Evolutionary conservation across 2,888 invertebrate species (phyloP).

Genomic region (Acronicta leporina): DNA sequence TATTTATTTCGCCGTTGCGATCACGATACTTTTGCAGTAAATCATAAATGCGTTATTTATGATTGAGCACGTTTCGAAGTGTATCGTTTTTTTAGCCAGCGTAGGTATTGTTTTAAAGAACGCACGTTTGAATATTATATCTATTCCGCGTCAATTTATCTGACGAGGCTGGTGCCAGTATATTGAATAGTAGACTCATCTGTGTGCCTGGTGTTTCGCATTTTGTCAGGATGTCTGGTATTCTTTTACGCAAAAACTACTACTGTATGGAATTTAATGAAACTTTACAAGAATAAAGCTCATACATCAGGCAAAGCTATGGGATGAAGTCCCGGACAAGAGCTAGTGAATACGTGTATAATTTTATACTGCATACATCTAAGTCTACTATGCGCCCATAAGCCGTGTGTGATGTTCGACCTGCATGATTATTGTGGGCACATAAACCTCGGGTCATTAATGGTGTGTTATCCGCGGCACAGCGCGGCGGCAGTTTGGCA

Average conservation of each 20-base stretch:
- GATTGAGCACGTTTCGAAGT: slow-evolving; percentile 30
- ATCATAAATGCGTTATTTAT: slow-evolving; percentile 27
- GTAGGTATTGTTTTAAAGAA: slow-evolving; percentile 3
- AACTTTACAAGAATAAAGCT: too few species aligned
- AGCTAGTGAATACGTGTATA: not conserved
- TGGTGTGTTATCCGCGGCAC: slow-evolving; percentile 32
- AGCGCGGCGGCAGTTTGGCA: slow-evolving; percentile 58
- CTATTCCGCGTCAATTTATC: not conserved
- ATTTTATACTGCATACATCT: not conserved
- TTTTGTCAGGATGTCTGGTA: too few species aligned
- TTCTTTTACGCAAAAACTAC: too few species aligned
- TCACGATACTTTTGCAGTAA: slow-evolving; percentile 20
- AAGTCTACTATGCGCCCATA: slow-evolving; percentile 24
- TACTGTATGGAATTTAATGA: too few species aligned
- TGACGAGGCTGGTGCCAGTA: not conserved
- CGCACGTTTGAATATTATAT: not conserved
- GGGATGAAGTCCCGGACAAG: too few species aligned
- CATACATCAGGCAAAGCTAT: too few species aligned
- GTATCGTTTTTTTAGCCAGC: slow-evolving; percentile 6
- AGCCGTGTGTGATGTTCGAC: slow-evolving; percentile 28
- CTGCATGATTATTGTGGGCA: slow-evolving; percentile 44
- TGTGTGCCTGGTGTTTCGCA: too few species aligned
- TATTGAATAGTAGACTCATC: not conserved
- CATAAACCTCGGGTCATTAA: slow-evolving; percentile 55
- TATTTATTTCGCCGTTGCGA: not conserved